Percentiles rank a stretch among this genome's conserved stretches.
These are phyloP conservation scores for Eupithecia abbreviata DNA, from an alignment of 2,888 invertebrate genomes.

Conservation along the genomic window DNA sequence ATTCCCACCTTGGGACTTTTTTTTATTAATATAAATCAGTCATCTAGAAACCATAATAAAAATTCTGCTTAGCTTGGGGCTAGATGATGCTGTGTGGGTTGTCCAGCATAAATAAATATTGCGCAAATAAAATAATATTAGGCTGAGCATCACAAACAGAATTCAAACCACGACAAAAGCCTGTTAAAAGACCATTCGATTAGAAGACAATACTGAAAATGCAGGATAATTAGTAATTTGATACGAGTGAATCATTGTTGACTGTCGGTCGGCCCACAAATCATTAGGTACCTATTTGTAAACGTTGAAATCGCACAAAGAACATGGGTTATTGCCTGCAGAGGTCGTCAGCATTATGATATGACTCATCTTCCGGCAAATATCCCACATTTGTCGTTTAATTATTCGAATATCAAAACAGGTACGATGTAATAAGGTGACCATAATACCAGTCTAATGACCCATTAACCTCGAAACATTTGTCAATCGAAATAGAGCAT, in stretches of 20 bases:
- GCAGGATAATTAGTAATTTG: conserved; percentile 60
- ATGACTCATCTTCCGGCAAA: conserved; percentile 72
- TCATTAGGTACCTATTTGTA: conserved; percentile 58
- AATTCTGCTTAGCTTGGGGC: too few relatives aligned
- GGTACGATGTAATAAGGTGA: conserved; percentile 27
- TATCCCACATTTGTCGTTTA: conserved; percentile 56
- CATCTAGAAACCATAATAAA: too few relatives aligned
- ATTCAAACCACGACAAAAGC: neutral
- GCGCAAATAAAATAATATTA: neutral
- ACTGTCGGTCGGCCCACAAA: conserved; percentile 69
- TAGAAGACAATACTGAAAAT: conserved; percentile 35
- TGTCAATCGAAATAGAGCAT: neutral
- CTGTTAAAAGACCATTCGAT: neutral
- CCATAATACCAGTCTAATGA: conserved; percentile 15
- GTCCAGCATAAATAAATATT: too few relatives aligned
- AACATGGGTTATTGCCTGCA: conserved; percentile 61
- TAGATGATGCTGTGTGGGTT: too few relatives aligned
- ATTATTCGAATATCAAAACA: conserved; percentile 54
- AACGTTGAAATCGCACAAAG: conserved; percentile 64
- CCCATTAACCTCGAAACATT: conserved; percentile 20
- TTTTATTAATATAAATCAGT: too few relatives aligned
- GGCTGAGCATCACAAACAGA: neutral
- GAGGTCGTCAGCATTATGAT: conserved; percentile 73
- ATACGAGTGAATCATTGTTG: conserved; percentile 73
- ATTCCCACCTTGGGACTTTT: too few relatives aligned